Base-by-base conservation (phyloP, 2,797 vertebrate species). In the Vireo griseus region DNA sequence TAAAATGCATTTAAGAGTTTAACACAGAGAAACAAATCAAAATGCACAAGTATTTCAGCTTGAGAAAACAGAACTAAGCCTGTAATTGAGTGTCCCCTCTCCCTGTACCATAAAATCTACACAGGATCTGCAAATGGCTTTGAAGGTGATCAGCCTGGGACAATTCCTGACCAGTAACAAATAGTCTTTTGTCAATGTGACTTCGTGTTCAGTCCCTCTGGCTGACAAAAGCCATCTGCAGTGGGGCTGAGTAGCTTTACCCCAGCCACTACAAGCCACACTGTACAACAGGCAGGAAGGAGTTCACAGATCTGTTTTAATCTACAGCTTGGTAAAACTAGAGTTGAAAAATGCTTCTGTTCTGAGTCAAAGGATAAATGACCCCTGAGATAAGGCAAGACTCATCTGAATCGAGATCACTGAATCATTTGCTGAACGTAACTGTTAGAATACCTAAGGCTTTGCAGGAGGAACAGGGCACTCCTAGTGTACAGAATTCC, bases 361-460 rank as follows among this genome's bases (percentile, higher is more conserved):
- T 71, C 55, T 9, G 62, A 73, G 33, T 18, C 28, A 68, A 89
- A 82, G 6, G 47, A 78, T 11, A 78, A 80, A 35, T n/a, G 61
- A 85, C 5, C 12, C 11, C 31, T 0, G 2, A 40, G 21, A 15
- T 13, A 28, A 54, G n/a, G 44, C 7, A n/a, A 50, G 35, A 69
- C 13, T 61, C 19, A 25, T 22, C 21, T 2, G 2, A 84, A 65
- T 2, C 0, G 3, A 75, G 42, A 54, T 28, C 8, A 44, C 0
- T 24, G 45, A 77, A 47, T 50, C 15, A 29, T 69, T 35, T 86
- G 48, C n/a, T 77, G 77, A 71, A n/a, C 18, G 1, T 15, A 68
- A 48, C 7, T 72, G 29, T 69, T 66, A 47, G 21, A 82, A 47
- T 51, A 63, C 12, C 31, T 61, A 20, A 21, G 25, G 40, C 47